Evolutionary conservation across 2,797 vertebrate species (phyloP).

Genomic region (Lycodopsis pacificus): DNA sequence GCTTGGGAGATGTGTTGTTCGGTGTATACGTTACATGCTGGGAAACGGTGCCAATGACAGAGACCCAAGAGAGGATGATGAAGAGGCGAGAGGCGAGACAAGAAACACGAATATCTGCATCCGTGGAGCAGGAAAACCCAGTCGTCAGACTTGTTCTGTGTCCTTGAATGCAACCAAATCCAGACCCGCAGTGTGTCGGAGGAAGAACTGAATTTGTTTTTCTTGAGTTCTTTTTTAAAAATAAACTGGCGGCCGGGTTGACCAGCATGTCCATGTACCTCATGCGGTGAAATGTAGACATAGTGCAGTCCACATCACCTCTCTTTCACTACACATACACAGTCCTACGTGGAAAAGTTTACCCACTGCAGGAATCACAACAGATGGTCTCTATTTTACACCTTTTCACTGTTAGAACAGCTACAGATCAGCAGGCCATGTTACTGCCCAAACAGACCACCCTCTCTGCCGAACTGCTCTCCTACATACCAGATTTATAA

Average conservation of each 20-base stretch:
- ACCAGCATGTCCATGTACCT: background rate
- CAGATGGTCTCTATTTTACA: constrained; percentile 29
- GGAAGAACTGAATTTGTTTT: constrained; percentile 45
- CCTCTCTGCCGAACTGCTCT: constrained; percentile 22
- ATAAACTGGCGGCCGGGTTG: constrained; percentile 36
- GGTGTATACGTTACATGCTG: constrained; percentile 60
- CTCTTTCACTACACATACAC: constrained; percentile 22
- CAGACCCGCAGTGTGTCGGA: constrained; percentile 27
- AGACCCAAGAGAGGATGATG: constrained; percentile 38
- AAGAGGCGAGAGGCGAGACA: constrained; percentile 36
- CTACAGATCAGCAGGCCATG: constrained; percentile 1
- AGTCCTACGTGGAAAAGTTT: constrained; percentile 1
- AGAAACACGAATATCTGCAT: constrained; percentile 42
- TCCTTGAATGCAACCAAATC: constrained; percentile 57
- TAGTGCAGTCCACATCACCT: constrained; percentile 5
- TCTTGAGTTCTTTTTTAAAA: constrained; percentile 52
- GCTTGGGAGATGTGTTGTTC: constrained; percentile 38
- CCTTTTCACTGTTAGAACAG: constrained; percentile 29
- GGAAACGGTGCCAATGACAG: constrained; percentile 50
- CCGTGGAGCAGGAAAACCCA: constrained; percentile 29
- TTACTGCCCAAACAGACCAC: constrained; percentile 53
- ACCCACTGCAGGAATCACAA: constrained; percentile 51
- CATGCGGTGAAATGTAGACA: constrained; percentile 18
- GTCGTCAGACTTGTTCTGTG: constrained; percentile 34
- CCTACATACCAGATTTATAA: constrained; percentile 77